These are phyloP conservation scores for Xenopus laevis DNA, from an alignment of 2,113 vertebrate species.

Conservation along the genomic window DNA sequence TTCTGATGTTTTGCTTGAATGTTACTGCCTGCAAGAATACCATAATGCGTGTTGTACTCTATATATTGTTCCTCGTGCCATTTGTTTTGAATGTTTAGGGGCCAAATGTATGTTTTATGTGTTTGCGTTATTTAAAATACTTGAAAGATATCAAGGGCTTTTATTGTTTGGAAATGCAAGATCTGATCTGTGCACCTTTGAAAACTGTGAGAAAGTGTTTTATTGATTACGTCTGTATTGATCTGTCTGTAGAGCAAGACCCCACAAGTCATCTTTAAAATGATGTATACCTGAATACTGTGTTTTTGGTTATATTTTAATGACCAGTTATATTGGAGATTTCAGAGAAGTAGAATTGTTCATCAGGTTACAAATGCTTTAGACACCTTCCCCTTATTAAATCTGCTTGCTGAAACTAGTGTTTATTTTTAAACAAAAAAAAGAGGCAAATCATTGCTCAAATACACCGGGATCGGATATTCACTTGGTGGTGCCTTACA, in stretches of 20 bases:
- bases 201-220: conserved; percentile 6
- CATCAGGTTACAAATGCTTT: too few species aligned
- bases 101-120: conserved; percentile 53
- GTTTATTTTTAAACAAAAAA: too few species aligned
- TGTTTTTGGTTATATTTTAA: too few species aligned
- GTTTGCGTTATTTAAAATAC: conserved; percentile 56
- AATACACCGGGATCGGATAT: too few species aligned
- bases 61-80: background rate
- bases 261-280: background rate
- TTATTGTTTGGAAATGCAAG: background rate
- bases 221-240: background rate
- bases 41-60: background rate
- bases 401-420: too few species aligned
- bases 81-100: conserved; percentile 42
- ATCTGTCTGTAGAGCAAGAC: background rate
- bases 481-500: too few species aligned
- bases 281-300: background rate
- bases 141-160: conserved; percentile 53
- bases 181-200: background rate
- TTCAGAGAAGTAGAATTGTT: too few species aligned
- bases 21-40: background rate
- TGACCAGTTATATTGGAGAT: too few species aligned
- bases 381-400: too few species aligned
- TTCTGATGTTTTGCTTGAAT: background rate
- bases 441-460: too few species aligned